Conservation (phyloP, 2,113 vertebrate genomes). For the Propithecus coquereli region DNA sequence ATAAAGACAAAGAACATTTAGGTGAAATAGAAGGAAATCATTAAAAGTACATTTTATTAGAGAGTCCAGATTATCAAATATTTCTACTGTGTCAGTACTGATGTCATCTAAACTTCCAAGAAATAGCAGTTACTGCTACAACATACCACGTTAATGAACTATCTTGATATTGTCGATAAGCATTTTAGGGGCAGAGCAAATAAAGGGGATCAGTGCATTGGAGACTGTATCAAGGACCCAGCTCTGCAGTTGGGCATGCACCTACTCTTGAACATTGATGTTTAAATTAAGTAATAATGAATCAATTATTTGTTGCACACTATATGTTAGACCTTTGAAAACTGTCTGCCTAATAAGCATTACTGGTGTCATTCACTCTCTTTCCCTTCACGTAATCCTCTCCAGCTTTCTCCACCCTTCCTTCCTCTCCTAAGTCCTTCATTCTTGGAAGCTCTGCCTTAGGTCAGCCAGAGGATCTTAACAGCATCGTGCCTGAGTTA, state of each 20-base stretch:
- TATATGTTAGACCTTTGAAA: neutral
- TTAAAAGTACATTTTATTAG: conserved; percentile 3
- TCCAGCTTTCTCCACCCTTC: neutral
- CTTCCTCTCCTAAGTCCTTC: neutral
- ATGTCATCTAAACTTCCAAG: neutral
- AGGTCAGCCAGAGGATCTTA: neutral
- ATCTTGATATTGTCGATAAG: neutral
- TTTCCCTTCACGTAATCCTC: neutral
- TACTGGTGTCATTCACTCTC: neutral
- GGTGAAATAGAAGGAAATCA: neutral
- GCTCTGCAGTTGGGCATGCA: neutral
- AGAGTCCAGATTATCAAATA: neutral
- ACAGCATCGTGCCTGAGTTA: neutral
- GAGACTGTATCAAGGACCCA: neutral
- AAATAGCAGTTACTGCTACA: neutral
- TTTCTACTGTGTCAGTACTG: neutral
- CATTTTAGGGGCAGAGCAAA: neutral
- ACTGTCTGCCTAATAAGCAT: neutral
- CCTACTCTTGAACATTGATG: neutral
- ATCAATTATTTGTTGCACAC: neutral
- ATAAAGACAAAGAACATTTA: neutral
- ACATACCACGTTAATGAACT: neutral
- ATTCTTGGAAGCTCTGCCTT: neutral
- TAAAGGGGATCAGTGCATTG: neutral
- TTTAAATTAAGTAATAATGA: neutral